Conservation (phyloP, 1,140 invertebrate species). For the Eueides isabella region DNA sequence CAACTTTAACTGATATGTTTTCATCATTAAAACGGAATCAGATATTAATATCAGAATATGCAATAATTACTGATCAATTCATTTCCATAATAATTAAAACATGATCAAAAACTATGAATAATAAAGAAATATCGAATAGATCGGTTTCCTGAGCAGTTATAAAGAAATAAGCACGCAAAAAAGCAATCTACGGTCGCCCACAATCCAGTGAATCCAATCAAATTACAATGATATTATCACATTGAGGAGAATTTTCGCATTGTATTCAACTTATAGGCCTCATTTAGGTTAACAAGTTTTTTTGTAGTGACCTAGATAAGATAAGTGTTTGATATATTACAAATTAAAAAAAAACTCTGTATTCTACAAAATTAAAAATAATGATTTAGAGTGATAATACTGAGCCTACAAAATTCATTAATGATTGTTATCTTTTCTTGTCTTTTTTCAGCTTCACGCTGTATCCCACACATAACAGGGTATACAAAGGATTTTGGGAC, state of each 20-base stretch:
- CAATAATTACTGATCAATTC: neutral
- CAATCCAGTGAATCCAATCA: conserved; percentile 29
- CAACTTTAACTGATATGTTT: neutral
- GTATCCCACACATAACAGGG: too few relatives aligned
- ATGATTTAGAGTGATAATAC: too few relatives aligned
- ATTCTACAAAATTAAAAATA: too few relatives aligned
- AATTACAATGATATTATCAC: conserved; percentile 29
- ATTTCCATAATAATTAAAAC: conserved; percentile 5
- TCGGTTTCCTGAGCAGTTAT: conserved; percentile 17
- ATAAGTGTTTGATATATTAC: too few relatives aligned
- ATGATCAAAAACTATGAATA: neutral
- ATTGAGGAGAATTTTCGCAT: conserved; percentile 22
- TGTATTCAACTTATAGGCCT: conserved; percentile 14
- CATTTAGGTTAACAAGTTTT: conserved; percentile 10
- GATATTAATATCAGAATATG: neutral
- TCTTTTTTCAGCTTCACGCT: too few relatives aligned
- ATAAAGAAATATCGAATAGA: conserved; percentile 14
- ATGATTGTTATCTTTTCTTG: too few relatives aligned
- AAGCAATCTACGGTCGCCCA: conserved; percentile 26
- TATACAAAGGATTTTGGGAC: too few relatives aligned
- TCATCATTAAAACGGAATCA: neutral
- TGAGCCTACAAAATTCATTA: too few relatives aligned
- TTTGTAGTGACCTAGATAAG: neutral
- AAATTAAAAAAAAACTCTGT: too few relatives aligned
- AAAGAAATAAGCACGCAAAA: conserved; percentile 32